These are phyloP conservation scores for Stomatorhinus walkeri DNA, from an alignment of 2,797 vertebrate genomes.

Conservation along the genomic window DNA sequence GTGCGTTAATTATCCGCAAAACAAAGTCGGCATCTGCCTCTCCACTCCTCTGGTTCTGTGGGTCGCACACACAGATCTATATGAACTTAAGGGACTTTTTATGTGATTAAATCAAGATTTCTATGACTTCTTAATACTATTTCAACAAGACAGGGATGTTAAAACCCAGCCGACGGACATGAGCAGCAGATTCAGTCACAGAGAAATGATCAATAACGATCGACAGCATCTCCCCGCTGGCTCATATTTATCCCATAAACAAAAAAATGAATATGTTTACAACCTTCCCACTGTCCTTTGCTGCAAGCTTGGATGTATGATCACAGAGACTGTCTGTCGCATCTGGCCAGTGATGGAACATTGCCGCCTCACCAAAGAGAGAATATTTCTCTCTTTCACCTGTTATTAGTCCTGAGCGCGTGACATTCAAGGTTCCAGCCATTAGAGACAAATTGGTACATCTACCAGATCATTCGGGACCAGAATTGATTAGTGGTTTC, in stretches of 20 bases:
- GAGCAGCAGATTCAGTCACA: background rate
- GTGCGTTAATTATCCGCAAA: constrained; percentile 74
- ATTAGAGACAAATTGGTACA: constrained; percentile 8
- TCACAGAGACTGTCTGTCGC: background rate
- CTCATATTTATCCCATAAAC: background rate
- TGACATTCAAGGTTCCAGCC: background rate
- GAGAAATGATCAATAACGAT: background rate
- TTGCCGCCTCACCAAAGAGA: background rate
- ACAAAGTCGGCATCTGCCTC: constrained; percentile 64
- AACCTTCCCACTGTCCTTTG: background rate
- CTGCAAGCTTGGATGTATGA: background rate
- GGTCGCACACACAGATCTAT: background rate
- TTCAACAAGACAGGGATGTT: background rate
- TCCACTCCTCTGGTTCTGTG: constrained; percentile 40
- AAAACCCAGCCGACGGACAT: background rate
- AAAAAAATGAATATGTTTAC: background rate
- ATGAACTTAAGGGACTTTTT: background rate
- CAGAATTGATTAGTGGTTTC: constrained; percentile 10
- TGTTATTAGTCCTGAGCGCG: background rate
- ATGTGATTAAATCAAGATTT: background rate
- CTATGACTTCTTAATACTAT: background rate
- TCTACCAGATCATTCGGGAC: constrained; percentile 2
- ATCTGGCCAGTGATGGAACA: background rate
- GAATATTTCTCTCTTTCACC: background rate
- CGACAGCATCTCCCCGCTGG: background rate